Evolutionary conservation across 2,888 invertebrate genomes (phyloP), one percentile per base, ranked within the genome.

Genomic region (Adelognathus sp.): DNA sequence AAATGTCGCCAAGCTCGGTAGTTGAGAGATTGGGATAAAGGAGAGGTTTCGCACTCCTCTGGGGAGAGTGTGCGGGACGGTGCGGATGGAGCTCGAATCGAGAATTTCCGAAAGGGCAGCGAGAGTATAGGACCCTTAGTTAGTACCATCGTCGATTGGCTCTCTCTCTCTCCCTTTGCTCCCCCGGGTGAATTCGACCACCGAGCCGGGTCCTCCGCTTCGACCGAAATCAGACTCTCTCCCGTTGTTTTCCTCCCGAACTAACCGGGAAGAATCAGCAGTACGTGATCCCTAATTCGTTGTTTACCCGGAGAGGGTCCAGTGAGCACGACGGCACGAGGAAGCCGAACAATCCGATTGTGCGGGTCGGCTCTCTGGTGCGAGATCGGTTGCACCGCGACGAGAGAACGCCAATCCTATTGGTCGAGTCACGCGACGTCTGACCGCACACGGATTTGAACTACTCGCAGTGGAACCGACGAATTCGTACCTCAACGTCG

Each of bases 201-300:
- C 52, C 29, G 16, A 9, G 44, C 46, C 46, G 18, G 11, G 14
- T 18, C 21, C 29, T 31, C 69, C 39, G 6, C 18, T 67, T 52
- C 66, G 3, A 2, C 14, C 54, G 29, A 41, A 67, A 67, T 54
- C 54, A 67, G 54, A 67, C 27, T 39, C n/a, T n/a, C n/a, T n/a
- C 39, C 7, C 36, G n/a, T 21, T 74, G 74, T 74, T 74, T 71
- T 70, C 41, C 60, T 60, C 21, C 9, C 29, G 61, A 74, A 74
- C 64, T 74, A 74, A 74, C 64, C 50, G 41, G 70, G 60, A 71
- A 74, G 78, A 74, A 74, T 79, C 78, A 79, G 74, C 78, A 70
- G 74, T 79, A 79, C 78, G 78, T 79, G 78, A 74, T 79, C 78
- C 41, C 78, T 74, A 74, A 79, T 79, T 79, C 70, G 78, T 60